Base-by-base conservation (phyloP, 2,797 vertebrate genomes). In the Acanthurus tractus region DNA sequence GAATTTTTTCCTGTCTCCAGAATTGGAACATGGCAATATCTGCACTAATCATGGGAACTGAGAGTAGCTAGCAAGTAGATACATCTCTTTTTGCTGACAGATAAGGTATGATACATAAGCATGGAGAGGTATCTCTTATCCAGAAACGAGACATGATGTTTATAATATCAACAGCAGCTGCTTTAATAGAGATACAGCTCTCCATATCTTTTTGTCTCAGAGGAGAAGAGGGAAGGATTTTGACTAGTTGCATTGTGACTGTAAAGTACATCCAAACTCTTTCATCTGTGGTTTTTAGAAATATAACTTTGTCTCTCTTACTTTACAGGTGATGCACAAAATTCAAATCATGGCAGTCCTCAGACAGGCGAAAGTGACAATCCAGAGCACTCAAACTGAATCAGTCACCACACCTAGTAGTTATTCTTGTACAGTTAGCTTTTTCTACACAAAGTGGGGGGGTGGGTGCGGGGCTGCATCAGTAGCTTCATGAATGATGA, bases 291-390 rank as follows among this genome's bases (percentile, higher is more conserved):
- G 29, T 11, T 18, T 18, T 46, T 14, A 65, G 69, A 77, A 20
- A 23, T 64, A 38, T 65, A 5, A 74, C 63, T 46, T 29, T 73
- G 29, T 34, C 50, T 63, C 20, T 80, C 34, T 84, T 78, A 15
- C 61, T 65, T 81, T 67, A 63, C 74, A 94, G 89, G 74, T 65
- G 80, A 90, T n/a, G 50, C 36, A 57, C 42, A 72, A 13, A 45
- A 68, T 34, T 70, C 18, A 4, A 63, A 81, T 58, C 67, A 40
- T 40, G 14, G 55, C 57, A 77, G 61, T 58, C 82, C 69, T 13
- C 49, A 54, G 55, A 58, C 56, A 15, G 61, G 20, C 76, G 71
- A 78, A 69, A 64, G 14, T 49, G 66, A 73, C 0, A 40, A 84
- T 42, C 63, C 74, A 57, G 78, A 82, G 38, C 49, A 18, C 8